These are phyloP conservation scores for Dryoscopus gambensis DNA, from an alignment of 2,113 vertebrate genomes.

Conservation along the genomic window DNA sequence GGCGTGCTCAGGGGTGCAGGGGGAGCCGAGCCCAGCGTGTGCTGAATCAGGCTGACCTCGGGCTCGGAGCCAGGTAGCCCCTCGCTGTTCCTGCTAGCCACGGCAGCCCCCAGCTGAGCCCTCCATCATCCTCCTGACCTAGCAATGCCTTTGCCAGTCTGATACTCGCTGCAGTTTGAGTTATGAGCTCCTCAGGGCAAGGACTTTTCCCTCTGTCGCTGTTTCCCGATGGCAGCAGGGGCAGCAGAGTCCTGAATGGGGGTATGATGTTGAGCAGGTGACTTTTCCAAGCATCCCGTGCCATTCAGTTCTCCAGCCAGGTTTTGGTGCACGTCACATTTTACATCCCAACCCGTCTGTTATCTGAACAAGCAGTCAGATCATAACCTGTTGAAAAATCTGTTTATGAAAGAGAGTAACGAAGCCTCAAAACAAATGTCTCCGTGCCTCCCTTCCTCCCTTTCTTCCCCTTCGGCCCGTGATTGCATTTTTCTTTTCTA, in stretches of 20 bases:
- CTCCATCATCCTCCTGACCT: background rate
- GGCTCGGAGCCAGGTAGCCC: background rate
- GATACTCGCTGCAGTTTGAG: fast-evolving
- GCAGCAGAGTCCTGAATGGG: background rate
- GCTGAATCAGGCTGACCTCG: background rate
- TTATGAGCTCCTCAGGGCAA: background rate
- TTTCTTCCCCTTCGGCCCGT: background rate
- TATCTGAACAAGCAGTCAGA: background rate
- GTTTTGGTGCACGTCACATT: fast-evolving
- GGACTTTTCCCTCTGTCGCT: background rate
- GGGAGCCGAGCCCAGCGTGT: background rate
- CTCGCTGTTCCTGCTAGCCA: background rate
- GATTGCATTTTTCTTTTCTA: background rate
- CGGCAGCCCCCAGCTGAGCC: background rate
- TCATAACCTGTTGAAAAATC: background rate
- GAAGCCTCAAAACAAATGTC: background rate
- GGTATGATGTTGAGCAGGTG: background rate
- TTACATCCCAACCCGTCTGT: background rate
- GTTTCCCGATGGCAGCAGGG: background rate
- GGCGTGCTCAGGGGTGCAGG: background rate
- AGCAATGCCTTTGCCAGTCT: background rate
- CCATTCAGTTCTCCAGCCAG: background rate
- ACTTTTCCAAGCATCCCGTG: background rate
- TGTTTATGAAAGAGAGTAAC: background rate
- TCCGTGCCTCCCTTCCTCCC: background rate